Conservation (phyloP, 2,888 invertebrate species). For the Disparrhopalites patrizii region DNA sequence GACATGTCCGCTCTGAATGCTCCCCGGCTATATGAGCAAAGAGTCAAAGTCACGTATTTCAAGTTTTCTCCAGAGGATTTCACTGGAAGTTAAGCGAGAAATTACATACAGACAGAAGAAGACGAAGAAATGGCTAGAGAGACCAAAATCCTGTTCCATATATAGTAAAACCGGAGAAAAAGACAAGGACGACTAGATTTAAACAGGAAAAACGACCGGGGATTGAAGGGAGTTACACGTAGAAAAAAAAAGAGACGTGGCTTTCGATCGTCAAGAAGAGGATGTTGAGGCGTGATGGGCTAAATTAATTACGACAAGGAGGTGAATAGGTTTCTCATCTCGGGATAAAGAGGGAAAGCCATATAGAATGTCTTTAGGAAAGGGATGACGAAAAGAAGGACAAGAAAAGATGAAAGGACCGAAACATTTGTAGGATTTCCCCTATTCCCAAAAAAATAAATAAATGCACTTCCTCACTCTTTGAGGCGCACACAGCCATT, state of each 20-base stretch:
- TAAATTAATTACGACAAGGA: constrained; percentile 29
- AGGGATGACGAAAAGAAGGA: constrained; percentile 4
- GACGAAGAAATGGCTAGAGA: no score
- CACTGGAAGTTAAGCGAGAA: not conserved
- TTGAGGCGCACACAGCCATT: not conserved
- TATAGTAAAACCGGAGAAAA: no score
- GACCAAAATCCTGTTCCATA: no score
- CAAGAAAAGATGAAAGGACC: no score
- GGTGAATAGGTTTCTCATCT: constrained; percentile 22
- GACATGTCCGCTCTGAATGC: no score
- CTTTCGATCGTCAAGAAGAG: not conserved
- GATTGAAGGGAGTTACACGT: not conserved
- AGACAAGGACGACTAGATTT: no score
- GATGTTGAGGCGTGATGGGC: constrained; percentile 16
- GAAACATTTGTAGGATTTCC: no score
- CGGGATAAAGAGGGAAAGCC: constrained; percentile 9
- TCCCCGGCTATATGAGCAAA: not conserved
- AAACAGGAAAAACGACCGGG: not conserved
- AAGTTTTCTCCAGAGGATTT: constrained; percentile 6
- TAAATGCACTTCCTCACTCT: no score
- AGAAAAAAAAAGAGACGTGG: not conserved
- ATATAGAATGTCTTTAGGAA: no score
- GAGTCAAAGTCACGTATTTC: constrained; percentile 13
- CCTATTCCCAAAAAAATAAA: no score
- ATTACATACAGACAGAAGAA: constrained; percentile 2